These are phyloP conservation scores for Drosophila dunni DNA, from an alignment of 1,140 invertebrate genomes.

Conservation along the genomic window DNA sequence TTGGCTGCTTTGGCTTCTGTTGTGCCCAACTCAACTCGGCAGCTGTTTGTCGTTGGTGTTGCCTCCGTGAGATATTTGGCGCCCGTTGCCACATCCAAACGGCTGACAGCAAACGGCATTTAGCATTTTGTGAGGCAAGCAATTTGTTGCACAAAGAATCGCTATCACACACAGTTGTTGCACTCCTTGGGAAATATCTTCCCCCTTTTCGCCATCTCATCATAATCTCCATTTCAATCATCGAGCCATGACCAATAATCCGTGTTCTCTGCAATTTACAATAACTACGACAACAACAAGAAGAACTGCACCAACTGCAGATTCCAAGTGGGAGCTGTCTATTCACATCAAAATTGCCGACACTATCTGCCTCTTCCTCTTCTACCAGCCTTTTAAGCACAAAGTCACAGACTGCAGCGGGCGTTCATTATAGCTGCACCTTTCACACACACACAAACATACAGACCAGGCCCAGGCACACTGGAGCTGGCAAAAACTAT, in stretches of 20 bases:
- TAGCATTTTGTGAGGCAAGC: conserved; percentile 8
- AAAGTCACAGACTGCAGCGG: conserved; percentile 13
- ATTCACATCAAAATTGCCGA: conserved; percentile 30
- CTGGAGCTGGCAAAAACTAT: too few species aligned
- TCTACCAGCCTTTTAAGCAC: conserved; percentile 9
- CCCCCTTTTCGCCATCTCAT: not conserved
- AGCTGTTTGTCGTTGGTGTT: conserved; percentile 2
- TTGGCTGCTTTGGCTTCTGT: not conserved
- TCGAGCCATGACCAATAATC: conserved; percentile 25
- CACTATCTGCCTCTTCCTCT: not conserved
- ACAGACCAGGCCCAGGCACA: conserved; percentile 2
- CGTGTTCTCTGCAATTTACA: conserved; percentile 42
- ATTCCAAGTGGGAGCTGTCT: conserved; percentile 35
- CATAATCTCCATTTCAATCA: not conserved
- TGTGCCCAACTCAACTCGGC: not conserved
- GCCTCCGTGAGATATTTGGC: conserved; percentile 18
- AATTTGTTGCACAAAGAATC: conserved; percentile 22
- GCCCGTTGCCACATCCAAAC: conserved; percentile 24
- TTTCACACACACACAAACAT: conserved; percentile 23
- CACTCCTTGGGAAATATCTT: conserved; percentile 1
- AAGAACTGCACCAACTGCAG: conserved; percentile 4
- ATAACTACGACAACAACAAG: conserved; percentile 22
- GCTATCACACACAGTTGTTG: conserved; percentile 10
- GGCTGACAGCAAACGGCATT: conserved; percentile 1
- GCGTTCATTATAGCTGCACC: conserved; percentile 32